Conservation (phyloP, 2,797 vertebrate species). For the Schizothorax lantsangensis region DNA sequence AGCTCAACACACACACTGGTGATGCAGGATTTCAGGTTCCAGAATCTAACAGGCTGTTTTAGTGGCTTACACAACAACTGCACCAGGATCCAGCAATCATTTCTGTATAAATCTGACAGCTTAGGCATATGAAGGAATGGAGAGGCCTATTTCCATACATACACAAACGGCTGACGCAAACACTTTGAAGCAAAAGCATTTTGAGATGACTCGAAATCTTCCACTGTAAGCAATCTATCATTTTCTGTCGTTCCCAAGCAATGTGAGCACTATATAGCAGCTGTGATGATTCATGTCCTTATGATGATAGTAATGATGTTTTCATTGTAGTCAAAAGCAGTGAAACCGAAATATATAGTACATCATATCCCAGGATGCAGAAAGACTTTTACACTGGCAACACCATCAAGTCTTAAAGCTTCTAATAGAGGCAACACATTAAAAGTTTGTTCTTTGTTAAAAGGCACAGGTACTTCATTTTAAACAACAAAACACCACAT, state of each 20-base stretch:
- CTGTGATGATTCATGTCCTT: constrained; percentile 33
- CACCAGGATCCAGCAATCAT: constrained; percentile 1
- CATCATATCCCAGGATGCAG: background rate
- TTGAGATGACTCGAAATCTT: constrained; percentile 13
- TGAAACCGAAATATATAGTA: background rate
- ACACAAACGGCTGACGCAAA: constrained; percentile 14
- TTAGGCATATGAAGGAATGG: background rate
- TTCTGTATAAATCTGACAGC: background rate
- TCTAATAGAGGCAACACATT: background rate
- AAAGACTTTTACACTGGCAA: background rate
- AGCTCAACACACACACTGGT: background rate
- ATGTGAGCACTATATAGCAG: background rate
- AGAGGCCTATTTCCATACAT: background rate
- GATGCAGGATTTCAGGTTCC: background rate
- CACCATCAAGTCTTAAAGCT: background rate
- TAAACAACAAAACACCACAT: background rate
- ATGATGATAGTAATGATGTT: constrained; percentile 28
- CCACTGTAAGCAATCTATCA: constrained; percentile 4
- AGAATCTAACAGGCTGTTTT: background rate
- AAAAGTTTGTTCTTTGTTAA: background rate
- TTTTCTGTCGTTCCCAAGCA: background rate
- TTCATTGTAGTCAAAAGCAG: constrained; percentile 31
- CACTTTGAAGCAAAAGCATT: constrained; percentile 5
- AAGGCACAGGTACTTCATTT: background rate
- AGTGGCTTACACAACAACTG: background rate